Conservation (phyloP, 1,140 invertebrate species). For the Drosophila suzukii region DNA sequence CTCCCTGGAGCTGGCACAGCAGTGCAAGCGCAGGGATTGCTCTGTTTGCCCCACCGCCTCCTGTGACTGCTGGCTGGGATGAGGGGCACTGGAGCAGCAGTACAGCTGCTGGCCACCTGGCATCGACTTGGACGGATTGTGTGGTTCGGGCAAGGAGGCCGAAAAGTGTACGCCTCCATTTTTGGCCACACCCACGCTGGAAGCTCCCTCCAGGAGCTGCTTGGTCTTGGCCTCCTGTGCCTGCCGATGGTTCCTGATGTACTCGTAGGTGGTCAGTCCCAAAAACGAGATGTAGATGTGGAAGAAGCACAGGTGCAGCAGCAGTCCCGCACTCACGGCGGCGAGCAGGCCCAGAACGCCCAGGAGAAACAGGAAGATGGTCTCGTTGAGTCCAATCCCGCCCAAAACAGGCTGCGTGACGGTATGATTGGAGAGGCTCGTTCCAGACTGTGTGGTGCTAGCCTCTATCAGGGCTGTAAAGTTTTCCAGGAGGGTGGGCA, state of each 20-base stretch:
- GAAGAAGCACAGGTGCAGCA: slow-evolving; percentile 95
- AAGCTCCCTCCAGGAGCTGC: slow-evolving; percentile 49
- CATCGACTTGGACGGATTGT: slow-evolving; percentile 72
- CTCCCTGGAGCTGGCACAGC: slow-evolving; percentile 76
- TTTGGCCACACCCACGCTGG: slow-evolving; percentile 19
- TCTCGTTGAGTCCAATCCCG: slow-evolving; percentile 85
- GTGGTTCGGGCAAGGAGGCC: slow-evolving; percentile 37
- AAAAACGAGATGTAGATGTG: slow-evolving; percentile 94
- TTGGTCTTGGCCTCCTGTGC: slow-evolving; percentile 75
- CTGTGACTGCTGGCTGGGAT: slow-evolving; percentile 63
- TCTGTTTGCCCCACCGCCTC: slow-evolving; percentile 33
- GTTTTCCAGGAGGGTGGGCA: slow-evolving; percentile 60
- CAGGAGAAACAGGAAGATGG: slow-evolving; percentile 88
- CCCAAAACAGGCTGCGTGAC: slow-evolving; percentile 38
- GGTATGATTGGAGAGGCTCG: slow-evolving; percentile 44
- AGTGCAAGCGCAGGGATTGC: slow-evolving; percentile 58
- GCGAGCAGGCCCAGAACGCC: slow-evolving; percentile 89
- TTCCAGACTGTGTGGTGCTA: slow-evolving; percentile 1
- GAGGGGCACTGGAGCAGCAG: slow-evolving; percentile 71
- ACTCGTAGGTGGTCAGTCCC: slow-evolving; percentile 96
- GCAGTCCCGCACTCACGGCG: slow-evolving; percentile 90
- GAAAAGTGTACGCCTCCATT: slow-evolving; percentile 47
- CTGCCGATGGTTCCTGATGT: slow-evolving; percentile 88
- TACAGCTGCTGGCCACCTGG: slow-evolving; percentile 61
- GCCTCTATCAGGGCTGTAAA: slow-evolving; percentile 62